These are phyloP conservation scores for Siniperca obscura DNA, from an alignment of 2,797 vertebrate species.

Conservation along the genomic window DNA sequence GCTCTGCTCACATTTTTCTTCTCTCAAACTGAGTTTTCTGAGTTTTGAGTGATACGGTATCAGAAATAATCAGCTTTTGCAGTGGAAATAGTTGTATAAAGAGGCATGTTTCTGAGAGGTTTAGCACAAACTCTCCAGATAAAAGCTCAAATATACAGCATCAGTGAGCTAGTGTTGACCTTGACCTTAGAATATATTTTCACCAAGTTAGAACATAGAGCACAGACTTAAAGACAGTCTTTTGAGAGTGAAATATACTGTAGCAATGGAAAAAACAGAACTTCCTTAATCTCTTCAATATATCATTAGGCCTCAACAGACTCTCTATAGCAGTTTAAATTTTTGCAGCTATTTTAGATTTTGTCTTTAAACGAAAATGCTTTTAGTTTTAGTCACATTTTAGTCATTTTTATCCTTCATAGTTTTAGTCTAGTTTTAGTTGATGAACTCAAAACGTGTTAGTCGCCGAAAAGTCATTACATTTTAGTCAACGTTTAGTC, in stretches of 20 bases:
- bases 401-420: no score
- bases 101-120: neutral
- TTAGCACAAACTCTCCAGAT: neutral
- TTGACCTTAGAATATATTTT: slow-evolving; percentile 6
- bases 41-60: neutral
- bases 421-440: no score
- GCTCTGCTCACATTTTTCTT: neutral
- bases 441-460: no score
- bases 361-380: no score
- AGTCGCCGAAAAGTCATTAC: no score
- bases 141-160: neutral
- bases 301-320: neutral
- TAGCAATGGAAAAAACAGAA: neutral
- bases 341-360: no score
- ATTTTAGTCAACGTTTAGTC: no score
- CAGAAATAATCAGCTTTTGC: neutral
- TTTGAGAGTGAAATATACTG: slow-evolving; percentile 5
- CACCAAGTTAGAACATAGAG: neutral
- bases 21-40: neutral
- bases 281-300: neutral
- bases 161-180: neutral
- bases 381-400: no score
- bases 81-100: neutral
- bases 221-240: neutral
- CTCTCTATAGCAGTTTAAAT: neutral